phyloP scores from a whole-genome alignment of 2,113 vertebrate species.

The Vidua chalybeata region DNA sequence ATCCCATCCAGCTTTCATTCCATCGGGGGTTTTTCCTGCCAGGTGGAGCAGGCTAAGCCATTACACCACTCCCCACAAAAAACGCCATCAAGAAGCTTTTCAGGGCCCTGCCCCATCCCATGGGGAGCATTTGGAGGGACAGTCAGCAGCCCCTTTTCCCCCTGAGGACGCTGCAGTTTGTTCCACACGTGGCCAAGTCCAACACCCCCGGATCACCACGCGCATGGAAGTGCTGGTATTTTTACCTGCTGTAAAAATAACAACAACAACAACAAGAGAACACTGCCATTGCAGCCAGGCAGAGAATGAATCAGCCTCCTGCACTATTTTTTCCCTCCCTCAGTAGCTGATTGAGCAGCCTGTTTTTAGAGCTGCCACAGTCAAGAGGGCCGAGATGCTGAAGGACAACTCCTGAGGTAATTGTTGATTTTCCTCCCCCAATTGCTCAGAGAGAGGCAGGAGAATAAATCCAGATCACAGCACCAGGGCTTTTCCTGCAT shows the following conservation, averaged over 20 bases:
- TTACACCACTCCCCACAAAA: background rate
- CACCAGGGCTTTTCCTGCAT: background rate
- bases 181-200: background rate
- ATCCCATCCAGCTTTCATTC: background rate
- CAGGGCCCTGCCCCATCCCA: background rate
- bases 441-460: background rate
- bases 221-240: conserved; percentile 40
- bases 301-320: conserved; percentile 53
- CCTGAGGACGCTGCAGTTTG: background rate
- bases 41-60: background rate
- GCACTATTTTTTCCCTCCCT: conserved; percentile 18
- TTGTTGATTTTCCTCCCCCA: background rate
- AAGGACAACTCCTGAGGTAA: background rate
- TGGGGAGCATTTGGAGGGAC: background rate
- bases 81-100: background rate
- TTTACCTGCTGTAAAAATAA: conserved; percentile 68
- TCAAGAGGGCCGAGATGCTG: background rate
- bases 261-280: conserved; percentile 50
- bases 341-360: background rate
- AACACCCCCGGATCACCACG: conserved; percentile 35
- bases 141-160: background rate
- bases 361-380: conserved; percentile 8
- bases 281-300: conserved; percentile 11
- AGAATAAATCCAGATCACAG: background rate
- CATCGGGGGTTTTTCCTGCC: background rate